phyloP scores from a whole-genome alignment of 2,113 vertebrate genomes.

The Ictalurus punctatus region DNA sequence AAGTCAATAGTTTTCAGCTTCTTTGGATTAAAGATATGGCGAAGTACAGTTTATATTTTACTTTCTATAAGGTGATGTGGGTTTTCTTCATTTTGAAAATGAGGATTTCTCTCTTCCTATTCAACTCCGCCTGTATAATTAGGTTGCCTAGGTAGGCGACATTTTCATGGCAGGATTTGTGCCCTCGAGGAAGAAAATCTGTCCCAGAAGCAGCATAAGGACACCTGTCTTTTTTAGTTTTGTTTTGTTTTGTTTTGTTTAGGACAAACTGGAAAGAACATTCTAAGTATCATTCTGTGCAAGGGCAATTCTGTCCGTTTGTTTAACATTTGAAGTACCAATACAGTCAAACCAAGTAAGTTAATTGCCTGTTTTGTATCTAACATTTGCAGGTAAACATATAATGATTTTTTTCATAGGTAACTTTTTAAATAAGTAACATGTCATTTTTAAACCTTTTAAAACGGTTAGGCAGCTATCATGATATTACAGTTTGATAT shows the following conservation, averaged over 20 bases:
- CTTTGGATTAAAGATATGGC: slow-evolving; percentile 55
- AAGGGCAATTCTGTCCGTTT: background rate
- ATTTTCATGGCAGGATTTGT: background rate
- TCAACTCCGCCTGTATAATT: background rate
- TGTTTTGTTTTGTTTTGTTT: background rate
- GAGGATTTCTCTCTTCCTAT: background rate
- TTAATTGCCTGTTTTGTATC: background rate
- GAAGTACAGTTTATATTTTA: background rate
- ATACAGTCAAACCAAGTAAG: background rate
- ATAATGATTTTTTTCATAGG: background rate
- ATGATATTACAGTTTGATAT: background rate
- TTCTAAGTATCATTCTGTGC: background rate
- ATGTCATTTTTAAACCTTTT: background rate
- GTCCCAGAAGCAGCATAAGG: background rate
- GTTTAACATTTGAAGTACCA: background rate
- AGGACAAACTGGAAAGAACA: background rate
- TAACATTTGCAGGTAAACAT: background rate
- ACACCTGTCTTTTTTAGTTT: background rate
- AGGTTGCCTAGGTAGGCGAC: background rate
- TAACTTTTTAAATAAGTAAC: background rate
- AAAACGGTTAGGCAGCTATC: background rate
- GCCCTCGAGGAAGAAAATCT: background rate
- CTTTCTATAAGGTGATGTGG: background rate
- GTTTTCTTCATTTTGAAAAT: background rate
- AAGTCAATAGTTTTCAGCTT: slow-evolving; percentile 59